Base-by-base conservation (phyloP, 1,140 invertebrate species). In the Lanistes nyassanus region DNA sequence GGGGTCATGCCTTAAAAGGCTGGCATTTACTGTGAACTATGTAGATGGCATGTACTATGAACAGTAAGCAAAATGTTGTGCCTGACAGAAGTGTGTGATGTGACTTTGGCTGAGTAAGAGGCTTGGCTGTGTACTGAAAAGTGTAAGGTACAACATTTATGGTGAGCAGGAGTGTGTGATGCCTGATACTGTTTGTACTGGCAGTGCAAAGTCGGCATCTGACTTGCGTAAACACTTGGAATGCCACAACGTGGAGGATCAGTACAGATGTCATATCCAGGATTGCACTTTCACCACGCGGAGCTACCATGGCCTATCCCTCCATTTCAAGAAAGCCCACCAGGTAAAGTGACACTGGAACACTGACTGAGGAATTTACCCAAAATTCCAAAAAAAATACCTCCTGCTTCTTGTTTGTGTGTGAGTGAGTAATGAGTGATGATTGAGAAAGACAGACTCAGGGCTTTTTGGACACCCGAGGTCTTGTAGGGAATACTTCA, bases 181-280 rank as follows among this genome's bases (percentile, higher is more conserved):
- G 3, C 3, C 6, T 29, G 34, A 1, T 3, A 65, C 16, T n/a
- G 13, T 42, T 2, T 37, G 13, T 68, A 55, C 60, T 77, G 76
- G n/a, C 72, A 94, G 93, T 55, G 92, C 93, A 31, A 94, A 96
- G 75, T 92, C 92, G 29, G 92, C 93, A 81, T 90, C 90, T 37
- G 95, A 96, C 90, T 88, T 97, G 29, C 91, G 92, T 62, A 92
- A 92, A 60, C 95, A 97, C 85, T 89, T 94, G 76, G 90, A 91
- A 71, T 91, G 90, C 56, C 93, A 94, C 81, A 84, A 87, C 77
- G 81, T 86, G 74, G 90, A 91, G 26, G 86, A 89, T 6, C 79
- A 89, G 34, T 90, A 91, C 53, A 86, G 90, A 42, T 92, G 91
- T 81, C 87, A 91, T 47, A 83, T 87, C 42, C 75, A 84, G 16